phyloP scores from a whole-genome alignment of 2,888 invertebrate species.

The Ernsta delagoae region DNA sequence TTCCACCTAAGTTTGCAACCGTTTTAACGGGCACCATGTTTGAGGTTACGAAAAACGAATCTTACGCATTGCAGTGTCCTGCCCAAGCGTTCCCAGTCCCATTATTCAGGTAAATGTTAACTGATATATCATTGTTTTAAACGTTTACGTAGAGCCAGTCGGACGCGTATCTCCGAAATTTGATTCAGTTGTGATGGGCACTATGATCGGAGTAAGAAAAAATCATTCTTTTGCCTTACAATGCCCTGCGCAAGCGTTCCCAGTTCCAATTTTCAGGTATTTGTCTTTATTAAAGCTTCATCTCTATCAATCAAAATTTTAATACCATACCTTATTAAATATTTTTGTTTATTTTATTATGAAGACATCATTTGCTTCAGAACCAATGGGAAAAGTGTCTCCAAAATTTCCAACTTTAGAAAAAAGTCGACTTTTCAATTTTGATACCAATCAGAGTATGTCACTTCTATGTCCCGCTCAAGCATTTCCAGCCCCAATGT shows the following conservation, averaged over 20 bases:
- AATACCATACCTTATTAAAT: no score
- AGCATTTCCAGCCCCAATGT: conserved; percentile 89
- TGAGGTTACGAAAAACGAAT: conserved; percentile 76
- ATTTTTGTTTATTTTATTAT: no score
- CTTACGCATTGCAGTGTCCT: conserved; percentile 85
- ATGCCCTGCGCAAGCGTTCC: conserved; percentile 88
- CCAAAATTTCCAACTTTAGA: conserved; percentile 85
- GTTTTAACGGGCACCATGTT: conserved; percentile 82
- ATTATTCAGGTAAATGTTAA: conserved; percentile 78
- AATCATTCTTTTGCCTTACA: conserved; percentile 81
- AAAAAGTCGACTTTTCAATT: conserved; percentile 73
- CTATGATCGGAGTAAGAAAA: conserved; percentile 82
- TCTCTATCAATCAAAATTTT: not conserved
- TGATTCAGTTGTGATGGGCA: conserved; percentile 86
- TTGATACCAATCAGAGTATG: conserved; percentile 69
- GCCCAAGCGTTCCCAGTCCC: conserved; percentile 88
- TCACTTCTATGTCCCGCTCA: conserved; percentile 87
- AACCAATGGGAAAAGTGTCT: conserved; percentile 88
- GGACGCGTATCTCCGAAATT: conserved; percentile 89
- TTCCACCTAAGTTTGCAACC: conserved; percentile 85
- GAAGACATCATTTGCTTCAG: conserved; percentile 56
- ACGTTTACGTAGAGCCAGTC: conserved; percentile 84
- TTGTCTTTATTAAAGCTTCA: conserved; percentile 21
- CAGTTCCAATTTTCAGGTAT: conserved; percentile 87
- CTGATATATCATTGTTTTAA: conserved; percentile 44